phyloP scores from a whole-genome alignment of 2,888 invertebrate species.

The Tineola bisselliella region DNA sequence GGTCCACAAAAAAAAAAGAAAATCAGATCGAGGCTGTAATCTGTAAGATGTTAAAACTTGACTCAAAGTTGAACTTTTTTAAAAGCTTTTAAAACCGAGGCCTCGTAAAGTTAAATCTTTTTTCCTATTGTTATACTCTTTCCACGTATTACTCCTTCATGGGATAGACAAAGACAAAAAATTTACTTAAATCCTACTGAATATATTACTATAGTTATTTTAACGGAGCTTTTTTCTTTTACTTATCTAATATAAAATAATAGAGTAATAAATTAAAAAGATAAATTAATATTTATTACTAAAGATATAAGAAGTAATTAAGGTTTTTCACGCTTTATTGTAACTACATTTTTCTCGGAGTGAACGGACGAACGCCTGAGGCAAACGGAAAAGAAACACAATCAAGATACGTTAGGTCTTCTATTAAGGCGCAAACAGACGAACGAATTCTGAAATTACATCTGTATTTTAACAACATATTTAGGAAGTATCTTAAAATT shows the following conservation, averaged over 20 bases:
- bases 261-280: neutral
- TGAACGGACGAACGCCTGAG: neutral
- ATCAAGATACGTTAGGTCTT: constrained; percentile 3
- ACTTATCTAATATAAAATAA: too few species aligned
- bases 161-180: neutral
- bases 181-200: neutral
- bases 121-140: neutral
- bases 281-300: neutral
- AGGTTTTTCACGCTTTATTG: neutral
- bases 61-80: neutral
- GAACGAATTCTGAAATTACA: neutral
- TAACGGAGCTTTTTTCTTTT: too few species aligned
- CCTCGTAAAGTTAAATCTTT: constrained; percentile 10
- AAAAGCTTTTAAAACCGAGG: constrained; percentile 12
- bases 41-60: neutral
- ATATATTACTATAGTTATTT: neutral
- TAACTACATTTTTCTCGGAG: neutral
- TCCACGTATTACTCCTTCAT: neutral
- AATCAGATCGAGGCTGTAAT: neutral
- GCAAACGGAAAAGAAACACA: neutral
- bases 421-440: neutral
- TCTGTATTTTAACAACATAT: neutral
- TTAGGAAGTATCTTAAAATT: too few species aligned
- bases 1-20: too few species aligned
- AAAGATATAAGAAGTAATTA: neutral